Percentiles rank a stretch among this genome's conserved stretches.
Conservation (phyloP, 2,888 invertebrate genomes). For the Eubasilissa splendida region DNA sequence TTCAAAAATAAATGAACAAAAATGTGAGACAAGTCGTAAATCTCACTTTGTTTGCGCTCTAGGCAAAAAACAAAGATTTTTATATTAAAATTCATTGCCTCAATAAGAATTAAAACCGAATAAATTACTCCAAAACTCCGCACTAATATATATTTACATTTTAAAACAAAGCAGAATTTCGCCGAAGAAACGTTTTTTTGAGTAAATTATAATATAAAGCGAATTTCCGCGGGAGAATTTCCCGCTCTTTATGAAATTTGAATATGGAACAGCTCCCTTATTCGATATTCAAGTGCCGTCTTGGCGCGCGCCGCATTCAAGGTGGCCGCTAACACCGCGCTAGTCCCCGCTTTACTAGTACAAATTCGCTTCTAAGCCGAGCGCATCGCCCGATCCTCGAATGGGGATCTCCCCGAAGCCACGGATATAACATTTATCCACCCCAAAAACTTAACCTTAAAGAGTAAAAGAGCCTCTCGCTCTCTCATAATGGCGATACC, state of each 20-base stretch:
- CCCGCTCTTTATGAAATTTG: conserved; percentile 36
- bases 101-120: conserved; percentile 18
- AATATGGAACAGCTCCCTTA: conserved; percentile 32
- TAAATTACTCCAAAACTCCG: background rate
- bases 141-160: background rate
- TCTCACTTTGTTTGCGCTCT: conserved; percentile 8
- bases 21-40: background rate
- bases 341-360: background rate
- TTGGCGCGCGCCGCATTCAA: conserved; percentile 9
- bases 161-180: conserved; percentile 4
- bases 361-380: background rate
- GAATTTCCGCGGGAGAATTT: conserved; percentile 23
- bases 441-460: background rate
- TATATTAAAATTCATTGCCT: conserved; percentile 20
- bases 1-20: too few relatives aligned
- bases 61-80: conserved; percentile 12
- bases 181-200: background rate
- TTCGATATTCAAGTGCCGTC: conserved; percentile 27
- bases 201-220: conserved; percentile 28
- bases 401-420: conserved; percentile 5
- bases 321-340: background rate
- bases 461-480: background rate
- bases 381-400: background rate
- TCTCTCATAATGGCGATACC: background rate
- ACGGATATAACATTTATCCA: conserved; percentile 16